Evolutionary conservation across 2,888 invertebrate genomes (phyloP), one percentile per base, ranked within the genome.

Genomic region (Smittia aterrima): DNA sequence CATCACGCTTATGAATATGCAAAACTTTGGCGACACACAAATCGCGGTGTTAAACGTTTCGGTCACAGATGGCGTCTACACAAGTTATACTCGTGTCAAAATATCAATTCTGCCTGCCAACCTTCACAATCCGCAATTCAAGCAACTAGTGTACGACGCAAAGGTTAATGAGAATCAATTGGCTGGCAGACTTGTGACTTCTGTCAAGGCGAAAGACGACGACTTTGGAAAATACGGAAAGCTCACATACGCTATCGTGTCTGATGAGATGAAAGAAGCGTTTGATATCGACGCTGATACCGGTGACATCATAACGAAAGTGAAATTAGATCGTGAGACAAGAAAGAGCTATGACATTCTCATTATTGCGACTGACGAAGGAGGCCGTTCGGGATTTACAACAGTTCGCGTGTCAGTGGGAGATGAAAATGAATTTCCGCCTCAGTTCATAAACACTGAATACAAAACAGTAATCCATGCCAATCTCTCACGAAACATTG

Each of bases 1-100:
- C 20, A 88, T 94, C 70, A 87, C 88, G 1, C 82, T 93, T 75
- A 88, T 91, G 76, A 91, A 92, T 80, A 87, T 92, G 80, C 89
- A 92, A 76, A 90, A 90, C 79, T 89, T 90, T 78, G 87, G 88
- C 2, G 85, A 86, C 77, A 80, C 80, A 47, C 86, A 87, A 70
- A 84, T 86, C 72, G 89, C 89, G 79, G 83, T 88, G 75, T 86
- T 98, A 75, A 98, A 98, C 85, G 90, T 98, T 38, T 96, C 96
- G 1, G 97, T 95, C 47, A 93, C 94, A 74, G 98, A 98, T 85
- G 97, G 97, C 38, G 94, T 97, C 41, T 96, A 95, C 84, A 95
- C 95, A 6, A 92, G 90, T 77, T 96, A 92, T 83, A 90, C 95
- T 0, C 85, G 93, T 77, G 87, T 93, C 16, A 92, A 92, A 84